Evolutionary conservation across 2,797 vertebrate genomes (phyloP).

Genomic region (Pseudochirops cupreus): DNA sequence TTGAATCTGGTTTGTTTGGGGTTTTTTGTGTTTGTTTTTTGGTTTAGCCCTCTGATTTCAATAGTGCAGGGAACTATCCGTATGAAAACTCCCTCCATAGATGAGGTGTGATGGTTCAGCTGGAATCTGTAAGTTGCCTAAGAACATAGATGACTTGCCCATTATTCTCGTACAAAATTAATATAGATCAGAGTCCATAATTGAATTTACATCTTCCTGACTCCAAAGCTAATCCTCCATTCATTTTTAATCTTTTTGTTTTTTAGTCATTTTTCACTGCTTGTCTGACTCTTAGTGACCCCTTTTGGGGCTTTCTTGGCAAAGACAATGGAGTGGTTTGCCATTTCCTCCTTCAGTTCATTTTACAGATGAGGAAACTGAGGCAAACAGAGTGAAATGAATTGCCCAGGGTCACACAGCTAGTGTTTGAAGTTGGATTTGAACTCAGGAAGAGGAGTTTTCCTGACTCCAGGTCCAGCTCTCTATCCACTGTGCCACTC

Average conservation of each 20-base stretch:
- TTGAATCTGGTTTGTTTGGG: background rate
- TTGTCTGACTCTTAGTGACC: background rate
- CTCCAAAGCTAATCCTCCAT: background rate
- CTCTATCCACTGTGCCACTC: background rate
- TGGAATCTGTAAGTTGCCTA: background rate
- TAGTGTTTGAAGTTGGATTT: background rate
- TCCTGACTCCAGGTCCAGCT: background rate
- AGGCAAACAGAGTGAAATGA: background rate
- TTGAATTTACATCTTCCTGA: no score
- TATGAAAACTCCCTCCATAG: background rate
- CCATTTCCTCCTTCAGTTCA: background rate
- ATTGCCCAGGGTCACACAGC: background rate
- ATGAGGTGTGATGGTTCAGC: background rate
- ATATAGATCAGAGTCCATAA: background rate
- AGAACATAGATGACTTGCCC: background rate
- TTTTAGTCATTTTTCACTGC: background rate
- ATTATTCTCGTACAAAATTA: background rate
- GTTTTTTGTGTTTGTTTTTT: no score
- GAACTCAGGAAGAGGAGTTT: background rate
- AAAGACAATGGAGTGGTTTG: background rate
- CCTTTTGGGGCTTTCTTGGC: background rate
- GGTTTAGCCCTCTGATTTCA: background rate
- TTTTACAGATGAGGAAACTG: background rate
- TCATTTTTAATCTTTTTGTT: background rate
- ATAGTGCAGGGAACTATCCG: background rate